Evolutionary conservation across 2,113 vertebrate species (phyloP), one percentile per base, ranked within the genome.

Genomic region (Coryphaenoides rupestris): DNA sequence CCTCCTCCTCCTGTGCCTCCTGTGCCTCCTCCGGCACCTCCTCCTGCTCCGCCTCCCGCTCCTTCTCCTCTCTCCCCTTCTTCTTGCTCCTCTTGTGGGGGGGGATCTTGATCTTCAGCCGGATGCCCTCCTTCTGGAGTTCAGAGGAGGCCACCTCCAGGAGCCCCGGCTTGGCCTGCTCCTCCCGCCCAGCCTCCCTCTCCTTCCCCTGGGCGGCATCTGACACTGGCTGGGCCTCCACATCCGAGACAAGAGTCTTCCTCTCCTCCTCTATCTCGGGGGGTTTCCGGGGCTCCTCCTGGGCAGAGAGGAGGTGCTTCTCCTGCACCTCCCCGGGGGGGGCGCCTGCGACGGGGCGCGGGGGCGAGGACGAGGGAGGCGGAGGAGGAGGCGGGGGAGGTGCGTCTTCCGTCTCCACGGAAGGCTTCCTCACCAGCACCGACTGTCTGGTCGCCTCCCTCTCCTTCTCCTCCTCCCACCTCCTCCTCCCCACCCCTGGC

Each of bases 81-180:
- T 77, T 77, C 80, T 62, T 89, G 74, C 92, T 94, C 63, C 92
- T 95, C 69, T 94, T 94, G 63, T 95, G 90, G 47, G 93, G 94
- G n/a, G 96, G 95, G 70, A 97, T 96, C 69, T 96, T 93, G 77
- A 98, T 99, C 28, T 96, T 99, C 63, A 98, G 75, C n/a, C 97
- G 91, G 80, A 98, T 96, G 60, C 96, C 96, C 70, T 96, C 96
- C 62, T 96, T 97, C 76, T 98, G 95, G 79, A 97, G 92, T 85
- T 98, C 96, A 0, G 96, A 92, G 3, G 90, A 92, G n/a, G 88
- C 90, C 56, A 90, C 87, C 54, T 90, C n/a, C 45, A 60, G 68
- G 0, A 63, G 76, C 17, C 55, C n/a, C 45, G 60, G 40, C 67
- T 17, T 73, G 21, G 65, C 72, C 63, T 68, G 77, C 3, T 70